Base-by-base conservation (phyloP, 2,797 vertebrate genomes). In the Fistularia tabacaria region DNA sequence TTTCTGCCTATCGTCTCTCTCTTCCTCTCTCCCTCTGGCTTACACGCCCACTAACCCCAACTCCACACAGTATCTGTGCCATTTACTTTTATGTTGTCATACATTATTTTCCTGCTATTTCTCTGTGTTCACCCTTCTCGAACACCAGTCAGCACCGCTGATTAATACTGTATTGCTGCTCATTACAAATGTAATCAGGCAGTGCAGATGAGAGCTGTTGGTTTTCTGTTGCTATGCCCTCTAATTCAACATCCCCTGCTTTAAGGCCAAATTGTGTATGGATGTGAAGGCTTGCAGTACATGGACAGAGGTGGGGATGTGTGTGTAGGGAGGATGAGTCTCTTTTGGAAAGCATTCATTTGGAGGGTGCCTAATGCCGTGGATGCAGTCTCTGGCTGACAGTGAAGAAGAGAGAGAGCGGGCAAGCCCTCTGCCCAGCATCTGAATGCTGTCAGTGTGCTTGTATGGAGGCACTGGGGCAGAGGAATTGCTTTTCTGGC, bases 371-470 rank as follows among this genome's bases (percentile, higher is more conserved):
- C 63, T 66, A 59, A 73, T 62, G 65, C 77, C 71, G 61, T 62
- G 15, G 62, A 73, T 69, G 48, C 62, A 25, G 25, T 25, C 2
- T 66, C 62, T 76, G 77, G 65, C 62, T 76, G 74, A 62, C 62
- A 9, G 43, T 68, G 74, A 80, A 66, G 62, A 53, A 10, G 62
- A 46, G 51, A 54, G 76, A 77, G 59, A 51, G 60, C 64, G 81
- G 66, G 77, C 77, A 79, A 72, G 62, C 66, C 67, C 72, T 70
- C 69, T 71, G 49, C 68, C 72, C 83, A 60, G 57, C 74, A 64
- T 73, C 65, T 73, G 77, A 81, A 73, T 51, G 62, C 76, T 86
- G 81, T 74, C 69, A 78, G 61, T 75, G 76, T 73, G 74, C 68
- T 71, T 53, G 48, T 75, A 77, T 76, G 73, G 71, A 65, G 76